These are phyloP conservation scores for Oceanodroma leucorhoa DNA, from an alignment of 2,797 vertebrate genomes.

Conservation along the genomic window DNA sequence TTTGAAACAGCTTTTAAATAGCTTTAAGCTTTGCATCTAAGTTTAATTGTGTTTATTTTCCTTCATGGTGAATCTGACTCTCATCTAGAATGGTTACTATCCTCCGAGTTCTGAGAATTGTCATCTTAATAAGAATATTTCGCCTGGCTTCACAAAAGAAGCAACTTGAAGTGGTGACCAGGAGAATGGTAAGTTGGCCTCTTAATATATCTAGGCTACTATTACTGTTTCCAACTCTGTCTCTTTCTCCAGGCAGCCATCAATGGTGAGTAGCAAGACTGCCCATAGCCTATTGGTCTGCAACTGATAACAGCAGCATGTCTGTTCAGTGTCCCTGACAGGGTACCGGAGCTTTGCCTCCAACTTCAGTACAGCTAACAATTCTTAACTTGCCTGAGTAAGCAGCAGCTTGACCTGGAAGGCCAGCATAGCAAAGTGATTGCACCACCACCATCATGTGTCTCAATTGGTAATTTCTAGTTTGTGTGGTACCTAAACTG, in stretches of 20 bases:
- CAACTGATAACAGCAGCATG: not conserved
- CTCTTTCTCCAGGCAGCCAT: not conserved
- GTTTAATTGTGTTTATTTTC: not conserved
- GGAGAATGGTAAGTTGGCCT: constrained; percentile 86
- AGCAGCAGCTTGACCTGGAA: not conserved
- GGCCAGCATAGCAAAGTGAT: not conserved
- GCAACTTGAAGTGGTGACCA: constrained; percentile 87
- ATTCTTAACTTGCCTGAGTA: not conserved
- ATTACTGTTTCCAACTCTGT: not conserved
- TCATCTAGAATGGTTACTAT: constrained; percentile 79
- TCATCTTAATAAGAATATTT: constrained; percentile 89
- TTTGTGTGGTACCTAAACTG: not conserved
- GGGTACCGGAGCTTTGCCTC: not conserved
- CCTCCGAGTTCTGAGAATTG: constrained; percentile 83
- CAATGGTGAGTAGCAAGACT: not conserved
- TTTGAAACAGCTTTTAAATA: not conserved
- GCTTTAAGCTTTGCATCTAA: not conserved
- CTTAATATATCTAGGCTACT: not conserved
- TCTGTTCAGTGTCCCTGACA: not conserved
- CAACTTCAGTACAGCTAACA: not conserved
- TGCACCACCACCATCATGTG: fast-evolving
- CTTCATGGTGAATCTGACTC: not conserved
- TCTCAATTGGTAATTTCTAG: not conserved
- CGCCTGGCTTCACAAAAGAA: constrained; percentile 87
- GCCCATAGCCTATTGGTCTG: not conserved